Evolutionary conservation across 2,113 vertebrate species (phyloP).

Genomic region (Chitala chitala): DNA sequence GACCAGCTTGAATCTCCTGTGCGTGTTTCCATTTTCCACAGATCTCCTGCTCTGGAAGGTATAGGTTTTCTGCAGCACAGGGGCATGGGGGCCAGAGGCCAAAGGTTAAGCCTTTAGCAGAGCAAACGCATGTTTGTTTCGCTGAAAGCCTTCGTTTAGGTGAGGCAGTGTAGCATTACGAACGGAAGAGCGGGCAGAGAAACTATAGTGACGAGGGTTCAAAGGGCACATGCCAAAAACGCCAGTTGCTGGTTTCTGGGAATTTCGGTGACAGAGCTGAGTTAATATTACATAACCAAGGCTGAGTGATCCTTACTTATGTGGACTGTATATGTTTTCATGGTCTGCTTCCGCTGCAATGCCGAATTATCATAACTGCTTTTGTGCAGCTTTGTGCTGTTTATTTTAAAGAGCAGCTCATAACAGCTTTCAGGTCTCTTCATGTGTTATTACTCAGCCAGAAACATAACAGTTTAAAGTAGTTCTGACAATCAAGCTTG

Average conservation of each 20-base stretch:
- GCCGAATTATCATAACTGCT: background rate
- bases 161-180: conserved; percentile 51
- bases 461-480: background rate
- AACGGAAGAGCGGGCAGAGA: conserved; percentile 38
- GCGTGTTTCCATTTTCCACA: conserved; percentile 6
- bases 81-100: conserved; percentile 32
- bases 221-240: conserved; percentile 52
- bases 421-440: background rate
- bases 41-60: conserved; percentile 43
- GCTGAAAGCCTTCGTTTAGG: conserved; percentile 56
- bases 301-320: too few species aligned
- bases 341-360: background rate
- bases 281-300: too few species aligned
- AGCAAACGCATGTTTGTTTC: conserved; percentile 47
- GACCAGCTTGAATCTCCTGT: background rate
- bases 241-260: conserved; percentile 53
- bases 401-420: background rate
- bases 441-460: background rate
- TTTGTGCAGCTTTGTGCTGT: background rate
- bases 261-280: background rate
- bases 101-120: conserved; percentile 47
- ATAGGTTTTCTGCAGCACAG: conserved; percentile 41
- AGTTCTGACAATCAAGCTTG: conserved; percentile 24
- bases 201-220: conserved; percentile 49
- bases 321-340: too few species aligned